Evolutionary conservation across 2,113 vertebrate genomes (phyloP).

Genomic region (Hiodon tergisus): DNA sequence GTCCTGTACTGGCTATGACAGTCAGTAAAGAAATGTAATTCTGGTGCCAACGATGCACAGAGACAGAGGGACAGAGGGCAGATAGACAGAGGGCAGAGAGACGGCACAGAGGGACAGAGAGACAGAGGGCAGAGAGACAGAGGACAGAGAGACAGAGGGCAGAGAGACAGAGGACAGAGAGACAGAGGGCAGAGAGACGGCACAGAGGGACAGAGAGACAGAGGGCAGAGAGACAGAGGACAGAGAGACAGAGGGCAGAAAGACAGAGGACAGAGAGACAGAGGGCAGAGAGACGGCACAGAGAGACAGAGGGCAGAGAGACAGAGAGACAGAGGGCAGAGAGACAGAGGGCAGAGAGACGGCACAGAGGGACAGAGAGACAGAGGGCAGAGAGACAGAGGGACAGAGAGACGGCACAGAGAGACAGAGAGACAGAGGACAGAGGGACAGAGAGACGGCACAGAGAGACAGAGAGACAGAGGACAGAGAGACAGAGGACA

Average conservation of each 20-base stretch:
- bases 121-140: background rate
- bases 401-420: too few relatives aligned
- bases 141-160: background rate
- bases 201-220: too few relatives aligned
- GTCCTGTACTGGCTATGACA: too few relatives aligned
- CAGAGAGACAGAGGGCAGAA: slow-evolving; percentile 11
- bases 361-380: too few relatives aligned
- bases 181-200: background rate
- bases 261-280: slow-evolving; percentile 26
- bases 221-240: too few relatives aligned
- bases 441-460: too few relatives aligned
- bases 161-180: background rate
- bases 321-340: slow-evolving; percentile 21
- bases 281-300: slow-evolving; percentile 32
- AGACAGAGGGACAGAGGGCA: slow-evolving; percentile 19
- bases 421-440: too few relatives aligned
- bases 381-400: slow-evolving; percentile 11
- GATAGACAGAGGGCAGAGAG: background rate
- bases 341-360: too few relatives aligned
- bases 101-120: background rate
- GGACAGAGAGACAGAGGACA: too few relatives aligned
- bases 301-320: slow-evolving; percentile 25
- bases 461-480: too few relatives aligned
- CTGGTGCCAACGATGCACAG: background rate
- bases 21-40: too few relatives aligned